A percentile compares a stretch with the other conserved stretches of the same genome.
These are phyloP conservation scores for Pterostichus niger DNA, from an alignment of 2,888 invertebrate genomes.

Conservation along the genomic window DNA sequence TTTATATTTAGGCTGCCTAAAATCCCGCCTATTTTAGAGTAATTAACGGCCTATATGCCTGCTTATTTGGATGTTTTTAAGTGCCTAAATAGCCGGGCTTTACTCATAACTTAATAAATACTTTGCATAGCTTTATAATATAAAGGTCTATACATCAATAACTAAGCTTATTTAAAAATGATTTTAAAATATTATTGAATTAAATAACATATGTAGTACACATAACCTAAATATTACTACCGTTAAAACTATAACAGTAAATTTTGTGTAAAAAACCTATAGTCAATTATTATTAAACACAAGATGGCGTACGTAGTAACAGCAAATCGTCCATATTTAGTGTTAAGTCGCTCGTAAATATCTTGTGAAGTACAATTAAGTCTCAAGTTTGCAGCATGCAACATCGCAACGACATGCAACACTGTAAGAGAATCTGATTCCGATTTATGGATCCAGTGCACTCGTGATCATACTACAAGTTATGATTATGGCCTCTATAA, in stretches of 20 bases:
- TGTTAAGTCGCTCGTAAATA: slow-evolving; percentile 4
- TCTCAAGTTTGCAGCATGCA: not conserved
- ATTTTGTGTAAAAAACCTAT: not conserved
- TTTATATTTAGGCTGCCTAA: no score
- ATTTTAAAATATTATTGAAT: no score
- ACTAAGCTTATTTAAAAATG: no score
- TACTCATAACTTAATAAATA: no score
- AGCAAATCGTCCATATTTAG: slow-evolving; percentile 15
- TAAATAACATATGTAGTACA: no score
- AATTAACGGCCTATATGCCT: no score
- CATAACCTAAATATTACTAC: no score
- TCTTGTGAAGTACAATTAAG: slow-evolving; percentile 9
- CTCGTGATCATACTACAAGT: slow-evolving; percentile 40
- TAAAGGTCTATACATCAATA: no score
- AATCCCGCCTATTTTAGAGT: no score
- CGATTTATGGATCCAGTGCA: slow-evolving; percentile 29
- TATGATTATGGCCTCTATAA: slow-evolving; percentile 29
- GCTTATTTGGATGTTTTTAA: no score
- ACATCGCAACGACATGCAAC: slow-evolving; percentile 14
- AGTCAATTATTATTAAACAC: not conserved
- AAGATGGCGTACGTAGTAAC: not conserved
- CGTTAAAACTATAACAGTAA: not conserved
- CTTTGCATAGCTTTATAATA: no score
- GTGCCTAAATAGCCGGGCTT: no score
- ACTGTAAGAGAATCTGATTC: slow-evolving; percentile 5